Evolutionary conservation across 1,140 invertebrate species (phyloP), one percentile per base, ranked within the genome.

Genomic region (Aethina tumida): DNA sequence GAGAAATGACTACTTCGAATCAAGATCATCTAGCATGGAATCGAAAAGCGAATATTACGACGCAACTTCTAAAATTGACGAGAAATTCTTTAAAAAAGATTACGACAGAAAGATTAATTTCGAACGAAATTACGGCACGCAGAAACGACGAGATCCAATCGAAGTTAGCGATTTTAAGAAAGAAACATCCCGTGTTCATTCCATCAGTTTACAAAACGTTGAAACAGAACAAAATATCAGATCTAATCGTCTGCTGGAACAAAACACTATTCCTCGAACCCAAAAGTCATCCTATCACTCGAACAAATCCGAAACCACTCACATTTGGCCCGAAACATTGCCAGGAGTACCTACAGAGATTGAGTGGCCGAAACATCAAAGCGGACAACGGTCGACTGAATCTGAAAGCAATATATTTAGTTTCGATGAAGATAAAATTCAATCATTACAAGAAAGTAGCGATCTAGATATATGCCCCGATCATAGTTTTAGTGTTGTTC

Each of bases 381-480:
- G 43, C 14, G 46, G 42, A 0, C 48, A 55, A 44, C 28, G 51
- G 27, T 60, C 58, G 4, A 59, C 60, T 2, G 58, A 61, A 49
- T 61, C 59, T 1, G 60, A 63, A 42, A 61, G 56, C 35, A 78
- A 76, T 27, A 74, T 79, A 8, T 78, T 79, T 44, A 78, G 75
- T 51, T 79, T 79, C 40, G 75, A 79, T 47, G 75, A 78, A 56
- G 75, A 78, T 43, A 70, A 74, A 48, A 79, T 79, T 24, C 74
- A 78, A 51, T 76, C 73, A n/a, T 56, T 79, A 6, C 54, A 60
- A 41, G 56, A 61, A 28, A 54, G 51, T 33, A 50, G 53, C 33
- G 57, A 59, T 39, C 21, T 36, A 9, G 50, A 52, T 12, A 28
- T 45, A 12, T 45, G 45, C 27, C 41, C 41, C 9, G 50, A 54